Conservation (phyloP, 2,797 vertebrate genomes). For the Xenentodon cancila region DNA sequence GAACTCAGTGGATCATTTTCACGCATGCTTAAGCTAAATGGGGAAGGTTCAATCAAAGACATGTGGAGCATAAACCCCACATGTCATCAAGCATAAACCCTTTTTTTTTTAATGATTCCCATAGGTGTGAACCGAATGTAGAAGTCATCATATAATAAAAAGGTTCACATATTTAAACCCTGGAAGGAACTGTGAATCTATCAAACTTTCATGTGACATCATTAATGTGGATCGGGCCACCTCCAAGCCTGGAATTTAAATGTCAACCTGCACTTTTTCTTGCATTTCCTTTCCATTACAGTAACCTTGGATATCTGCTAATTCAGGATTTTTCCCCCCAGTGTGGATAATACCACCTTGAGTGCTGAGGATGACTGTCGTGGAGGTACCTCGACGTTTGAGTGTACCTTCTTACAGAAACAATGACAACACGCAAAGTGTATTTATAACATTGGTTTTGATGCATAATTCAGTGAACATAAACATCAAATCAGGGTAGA, state of each 20-base stretch:
- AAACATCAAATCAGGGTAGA: constrained; percentile 62
- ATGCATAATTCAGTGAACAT: constrained; percentile 71
- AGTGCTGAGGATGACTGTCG: background rate
- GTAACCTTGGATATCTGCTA: background rate
- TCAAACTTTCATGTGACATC: constrained; percentile 27
- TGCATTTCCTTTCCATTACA: constrained; percentile 6
- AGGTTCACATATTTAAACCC: constrained; percentile 14
- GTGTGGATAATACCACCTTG: background rate
- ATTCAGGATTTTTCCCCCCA: background rate
- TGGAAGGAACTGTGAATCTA: background rate
- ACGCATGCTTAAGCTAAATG: no score
- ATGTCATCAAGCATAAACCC: no score
- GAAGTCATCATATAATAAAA: background rate
- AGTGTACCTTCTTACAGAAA: constrained; percentile 17
- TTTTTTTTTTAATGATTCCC: no score
- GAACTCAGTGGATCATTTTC: no score
- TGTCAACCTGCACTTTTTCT: constrained; percentile 15
- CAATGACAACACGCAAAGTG: constrained; percentile 19
- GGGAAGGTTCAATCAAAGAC: no score
- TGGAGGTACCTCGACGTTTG: constrained; percentile 10
- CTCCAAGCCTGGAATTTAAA: constrained; percentile 17
- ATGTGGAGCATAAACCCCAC: no score
- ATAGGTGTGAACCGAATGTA: background rate
- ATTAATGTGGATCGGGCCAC: background rate
- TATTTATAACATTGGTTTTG: constrained; percentile 58